These are phyloP conservation scores for Microctonus brassicae DNA, from an alignment of 2,888 invertebrate species.

Conservation along the genomic window DNA sequence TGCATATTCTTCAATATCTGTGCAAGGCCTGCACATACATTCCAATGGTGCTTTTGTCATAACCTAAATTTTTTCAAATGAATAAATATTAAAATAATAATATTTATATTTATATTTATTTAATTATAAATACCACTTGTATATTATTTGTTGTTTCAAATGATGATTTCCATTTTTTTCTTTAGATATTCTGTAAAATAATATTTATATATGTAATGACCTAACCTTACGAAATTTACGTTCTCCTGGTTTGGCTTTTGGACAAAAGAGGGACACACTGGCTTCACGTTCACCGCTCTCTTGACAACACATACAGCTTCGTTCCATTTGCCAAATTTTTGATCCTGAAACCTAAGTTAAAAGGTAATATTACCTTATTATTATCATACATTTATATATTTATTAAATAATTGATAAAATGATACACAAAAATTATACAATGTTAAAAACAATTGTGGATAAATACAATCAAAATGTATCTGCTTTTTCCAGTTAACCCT, in stretches of 20 bases:
- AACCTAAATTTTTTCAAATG: slow-evolving; percentile 75
- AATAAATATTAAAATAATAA: too few relatives aligned
- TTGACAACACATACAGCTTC: slow-evolving; percentile 95
- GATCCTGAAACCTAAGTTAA: slow-evolving; percentile 86
- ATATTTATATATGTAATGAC: neutral
- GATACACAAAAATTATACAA: too few relatives aligned
- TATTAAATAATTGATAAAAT: too few relatives aligned
- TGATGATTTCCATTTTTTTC: too few relatives aligned
- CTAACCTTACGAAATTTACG: slow-evolving; percentile 86
- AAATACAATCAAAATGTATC: too few relatives aligned
- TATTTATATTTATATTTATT: too few relatives aligned
- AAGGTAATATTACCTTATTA: slow-evolving; percentile 46
- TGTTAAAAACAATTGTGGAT: too few relatives aligned
- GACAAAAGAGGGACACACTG: slow-evolving; percentile 88
- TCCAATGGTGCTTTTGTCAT: slow-evolving; percentile 93
- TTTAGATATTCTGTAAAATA: too few relatives aligned
- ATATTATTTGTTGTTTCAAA: too few relatives aligned
- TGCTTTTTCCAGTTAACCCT: neutral
- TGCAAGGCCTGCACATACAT: slow-evolving; percentile 95
- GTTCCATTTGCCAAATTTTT: slow-evolving; percentile 96
- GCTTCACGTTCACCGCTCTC: slow-evolving; percentile 94
- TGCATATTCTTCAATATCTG: slow-evolving; percentile 87
- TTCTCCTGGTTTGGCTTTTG: slow-evolving; percentile 88
- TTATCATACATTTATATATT: too few relatives aligned
- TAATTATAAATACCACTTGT: neutral